These are phyloP conservation scores for Cosmia pyralina DNA, from an alignment of 2,888 invertebrate genomes.

Conservation along the genomic window DNA sequence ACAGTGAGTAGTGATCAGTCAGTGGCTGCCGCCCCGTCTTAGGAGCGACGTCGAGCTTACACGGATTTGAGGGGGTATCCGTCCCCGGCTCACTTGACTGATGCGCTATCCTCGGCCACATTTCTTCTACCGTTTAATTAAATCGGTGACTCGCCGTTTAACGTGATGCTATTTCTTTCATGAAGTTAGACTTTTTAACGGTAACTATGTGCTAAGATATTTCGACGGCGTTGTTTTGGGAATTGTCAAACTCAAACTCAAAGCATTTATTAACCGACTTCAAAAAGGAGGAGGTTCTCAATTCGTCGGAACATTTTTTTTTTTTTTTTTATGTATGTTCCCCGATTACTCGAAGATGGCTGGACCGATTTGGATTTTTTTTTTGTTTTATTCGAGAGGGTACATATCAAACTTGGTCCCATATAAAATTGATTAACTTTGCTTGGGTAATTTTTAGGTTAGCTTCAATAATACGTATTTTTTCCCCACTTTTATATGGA, in stretches of 20 bases:
- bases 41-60: constrained; percentile 72
- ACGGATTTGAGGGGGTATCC: constrained; percentile 77
- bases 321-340: too few relatives aligned
- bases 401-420: too few relatives aligned
- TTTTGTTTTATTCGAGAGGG: too few relatives aligned
- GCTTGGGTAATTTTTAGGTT: too few relatives aligned
- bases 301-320: too few relatives aligned
- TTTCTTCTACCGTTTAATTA: constrained; percentile 68
- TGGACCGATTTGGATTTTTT: too few relatives aligned
- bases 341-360: too few relatives aligned
- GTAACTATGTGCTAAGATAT: constrained; percentile 7
- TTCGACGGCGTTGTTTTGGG: background rate
- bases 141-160: constrained; percentile 57
- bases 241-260: background rate
- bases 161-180: constrained; percentile 36
- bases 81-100: constrained; percentile 75
- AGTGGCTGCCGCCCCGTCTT: constrained; percentile 67
- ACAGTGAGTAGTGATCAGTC: constrained; percentile 82
- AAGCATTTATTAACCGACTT: too few relatives aligned
- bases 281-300: too few relatives aligned
- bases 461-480: too few relatives aligned
- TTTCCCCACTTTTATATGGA: too few relatives aligned
- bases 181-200: constrained; percentile 19
- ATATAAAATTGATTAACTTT: too few relatives aligned
- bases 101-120: constrained; percentile 70